phyloP scores from a whole-genome alignment of 2,888 invertebrate species.

The Sycophila texana region DNA sequence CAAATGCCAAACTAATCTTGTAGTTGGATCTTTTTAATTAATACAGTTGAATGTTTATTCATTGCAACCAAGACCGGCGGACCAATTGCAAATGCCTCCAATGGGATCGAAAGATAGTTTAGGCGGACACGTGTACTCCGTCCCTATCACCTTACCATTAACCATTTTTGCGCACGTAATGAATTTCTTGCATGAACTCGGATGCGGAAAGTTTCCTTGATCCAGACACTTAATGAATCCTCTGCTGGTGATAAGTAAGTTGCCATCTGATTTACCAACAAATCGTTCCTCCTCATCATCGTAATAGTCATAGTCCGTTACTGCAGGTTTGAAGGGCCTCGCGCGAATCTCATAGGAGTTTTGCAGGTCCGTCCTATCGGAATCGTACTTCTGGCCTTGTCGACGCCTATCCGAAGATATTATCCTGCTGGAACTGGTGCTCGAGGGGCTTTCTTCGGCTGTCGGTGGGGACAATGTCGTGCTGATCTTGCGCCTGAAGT shows the following conservation, averaged over 20 bases:
- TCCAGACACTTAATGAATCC: constrained; percentile 89
- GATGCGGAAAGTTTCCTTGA: constrained; percentile 94
- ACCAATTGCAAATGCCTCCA: constrained; percentile 94
- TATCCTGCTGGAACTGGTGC: constrained; percentile 62
- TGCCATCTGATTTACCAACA: constrained; percentile 78
- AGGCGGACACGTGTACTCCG: constrained; percentile 92
- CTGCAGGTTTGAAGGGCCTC: constrained; percentile 54
- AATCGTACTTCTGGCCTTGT: constrained; percentile 59
- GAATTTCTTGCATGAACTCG: constrained; percentile 92
- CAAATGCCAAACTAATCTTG: too few relatives aligned
- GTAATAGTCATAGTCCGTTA: constrained; percentile 83
- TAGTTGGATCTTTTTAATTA: constrained; percentile 5
- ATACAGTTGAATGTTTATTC: constrained; percentile 71
- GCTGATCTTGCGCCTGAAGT: constrained; percentile 71
- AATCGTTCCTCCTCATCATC: constrained; percentile 80
- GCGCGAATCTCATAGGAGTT: constrained; percentile 42
- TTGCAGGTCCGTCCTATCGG: constrained; percentile 50
- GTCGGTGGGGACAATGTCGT: constrained; percentile 69
- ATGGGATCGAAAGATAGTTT: constrained; percentile 92
- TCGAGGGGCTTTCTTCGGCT: constrained; percentile 61
- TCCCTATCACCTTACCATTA: constrained; percentile 86
- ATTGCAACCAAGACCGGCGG: constrained; percentile 87
- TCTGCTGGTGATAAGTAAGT: constrained; percentile 78
- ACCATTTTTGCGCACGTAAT: constrained; percentile 92
- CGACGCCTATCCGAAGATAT: constrained; percentile 60